Percentiles rank a stretch among this genome's conserved stretches.
Evolutionary conservation across 2,888 invertebrate species (phyloP).

Genomic region (Epinotia bilunana): DNA sequence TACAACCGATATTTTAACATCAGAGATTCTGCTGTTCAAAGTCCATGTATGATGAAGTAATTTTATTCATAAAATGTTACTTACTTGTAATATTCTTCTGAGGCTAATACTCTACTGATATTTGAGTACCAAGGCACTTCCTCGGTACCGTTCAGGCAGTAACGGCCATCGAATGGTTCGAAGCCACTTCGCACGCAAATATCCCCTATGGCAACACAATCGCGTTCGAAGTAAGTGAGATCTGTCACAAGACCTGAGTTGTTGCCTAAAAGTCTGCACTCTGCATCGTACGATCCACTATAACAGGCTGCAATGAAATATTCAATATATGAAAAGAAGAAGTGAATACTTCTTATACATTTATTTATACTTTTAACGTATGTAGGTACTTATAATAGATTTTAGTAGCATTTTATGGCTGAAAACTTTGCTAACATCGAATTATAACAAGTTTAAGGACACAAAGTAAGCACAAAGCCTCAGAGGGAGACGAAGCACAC

Average conservation of each 20-base stretch:
- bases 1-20: too few species aligned
- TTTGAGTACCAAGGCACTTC: conserved; percentile 79
- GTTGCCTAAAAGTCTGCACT: conserved; percentile 68
- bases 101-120: conserved; percentile 83
- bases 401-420: too few species aligned
- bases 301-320: conserved; percentile 83
- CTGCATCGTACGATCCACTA: conserved; percentile 85
- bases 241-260: conserved; percentile 65
- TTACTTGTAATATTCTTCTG: conserved; percentile 88
- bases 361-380: too few species aligned
- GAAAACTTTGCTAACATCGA: neutral
- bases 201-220: conserved; percentile 76
- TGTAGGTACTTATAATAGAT: too few species aligned
- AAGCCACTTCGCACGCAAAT: conserved; percentile 78
- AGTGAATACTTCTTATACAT: neutral
- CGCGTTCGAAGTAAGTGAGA: conserved; percentile 81
- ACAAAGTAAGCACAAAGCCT: too few species aligned
- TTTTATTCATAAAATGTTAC: conserved; percentile 53
- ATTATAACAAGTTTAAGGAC: neutral
- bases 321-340: neutral
- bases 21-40: too few species aligned
- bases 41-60: too few species aligned
- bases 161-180: conserved; percentile 69
- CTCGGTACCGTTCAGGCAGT: conserved; percentile 72
- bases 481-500: too few species aligned